Evolutionary conservation across 2,888 invertebrate species (phyloP), one percentile per base, ranked within the genome.

Genomic region (Drosophila recens): DNA sequence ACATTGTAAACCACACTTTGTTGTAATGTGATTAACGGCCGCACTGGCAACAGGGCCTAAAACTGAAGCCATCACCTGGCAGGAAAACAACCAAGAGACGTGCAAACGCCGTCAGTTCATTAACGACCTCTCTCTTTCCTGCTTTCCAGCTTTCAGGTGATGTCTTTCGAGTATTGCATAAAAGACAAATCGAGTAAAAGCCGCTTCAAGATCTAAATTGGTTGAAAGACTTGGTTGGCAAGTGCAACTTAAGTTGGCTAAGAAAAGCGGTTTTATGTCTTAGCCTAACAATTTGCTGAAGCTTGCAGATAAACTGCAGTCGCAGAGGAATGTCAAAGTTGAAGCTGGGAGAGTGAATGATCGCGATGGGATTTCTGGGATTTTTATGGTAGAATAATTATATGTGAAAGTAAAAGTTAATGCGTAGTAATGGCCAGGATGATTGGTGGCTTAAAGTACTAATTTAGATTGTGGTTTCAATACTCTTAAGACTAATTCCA

Each of bases 1-100:
- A 72, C 64, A 82, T 68, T 72, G 71, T 82, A 66, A 76, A 72
- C 80, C 72, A 61, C 56, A 68, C 63, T 79, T 70, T 67, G 69
- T 69, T 68, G 70, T 73, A 45, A 45, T 45, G 59, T 57, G 67
- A 71, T 68, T 84, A 82, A 71, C 64, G 36, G 46, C 54, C 38
- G 40, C 49, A 36, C 15, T 33, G 42, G 40, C 33, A 43, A 38
- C 56, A 54, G 62, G 53, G 64, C 67, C 53, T 56, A 48, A 54
- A 46, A 62, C 42, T 48, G 34, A 66, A 57, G 40, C 23, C 56
- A 34, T 45, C 43, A 43, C 11, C 46, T 48, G 46, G 36, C 63
- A 42, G 36, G 52, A 65, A 79, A 81, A 70, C 65, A 59, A 71
- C 65, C 42, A 76, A 80, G 65, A 71, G 67, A 72, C 68, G 73